Conservation (phyloP, 1,140 invertebrate species). For the Dinothrombium tinctorium region DNA sequence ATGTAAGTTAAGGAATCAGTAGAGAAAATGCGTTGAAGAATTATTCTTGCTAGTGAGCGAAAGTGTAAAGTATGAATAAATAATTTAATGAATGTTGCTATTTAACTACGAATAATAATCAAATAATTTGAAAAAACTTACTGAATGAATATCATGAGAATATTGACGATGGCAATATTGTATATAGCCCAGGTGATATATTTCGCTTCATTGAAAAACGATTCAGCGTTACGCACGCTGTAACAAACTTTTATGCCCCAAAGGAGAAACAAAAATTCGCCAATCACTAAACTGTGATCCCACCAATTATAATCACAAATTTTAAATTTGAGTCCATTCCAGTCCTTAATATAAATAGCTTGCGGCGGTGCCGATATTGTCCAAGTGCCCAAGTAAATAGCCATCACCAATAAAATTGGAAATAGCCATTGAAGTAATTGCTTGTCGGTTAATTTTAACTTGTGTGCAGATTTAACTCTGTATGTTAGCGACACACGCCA, state of each 20-base stretch:
- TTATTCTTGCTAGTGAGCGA: too few species aligned
- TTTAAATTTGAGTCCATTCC: conserved; percentile 48
- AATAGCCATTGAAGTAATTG: conserved; percentile 72
- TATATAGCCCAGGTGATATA: conserved; percentile 78
- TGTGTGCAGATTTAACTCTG: conserved; percentile 74
- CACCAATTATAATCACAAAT: conserved; percentile 77
- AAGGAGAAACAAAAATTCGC: conserved; percentile 60
- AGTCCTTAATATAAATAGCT: conserved; percentile 46
- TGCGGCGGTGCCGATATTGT: conserved; percentile 49
- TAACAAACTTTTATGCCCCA: conserved; percentile 74
- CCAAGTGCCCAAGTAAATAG: conserved; percentile 69
- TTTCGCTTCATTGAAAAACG: conserved; percentile 69
- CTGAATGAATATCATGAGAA: conserved; percentile 67
- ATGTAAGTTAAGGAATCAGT: too few species aligned
- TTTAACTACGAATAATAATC: too few species aligned
- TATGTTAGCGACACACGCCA: conserved; percentile 81
- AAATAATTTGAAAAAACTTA: conserved; percentile 41
- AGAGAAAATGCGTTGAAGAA: too few species aligned
- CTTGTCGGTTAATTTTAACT: conserved; percentile 72
- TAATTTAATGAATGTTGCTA: too few species aligned
- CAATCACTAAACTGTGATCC: conserved; percentile 66
- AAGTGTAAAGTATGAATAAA: too few species aligned
- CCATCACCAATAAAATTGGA: conserved; percentile 58
- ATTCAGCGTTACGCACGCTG: conserved; percentile 67
- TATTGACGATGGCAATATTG: conserved; percentile 74